These are phyloP conservation scores for Zaprionus tsacasi DNA, from an alignment of 1,140 invertebrate genomes.

Conservation along the genomic window DNA sequence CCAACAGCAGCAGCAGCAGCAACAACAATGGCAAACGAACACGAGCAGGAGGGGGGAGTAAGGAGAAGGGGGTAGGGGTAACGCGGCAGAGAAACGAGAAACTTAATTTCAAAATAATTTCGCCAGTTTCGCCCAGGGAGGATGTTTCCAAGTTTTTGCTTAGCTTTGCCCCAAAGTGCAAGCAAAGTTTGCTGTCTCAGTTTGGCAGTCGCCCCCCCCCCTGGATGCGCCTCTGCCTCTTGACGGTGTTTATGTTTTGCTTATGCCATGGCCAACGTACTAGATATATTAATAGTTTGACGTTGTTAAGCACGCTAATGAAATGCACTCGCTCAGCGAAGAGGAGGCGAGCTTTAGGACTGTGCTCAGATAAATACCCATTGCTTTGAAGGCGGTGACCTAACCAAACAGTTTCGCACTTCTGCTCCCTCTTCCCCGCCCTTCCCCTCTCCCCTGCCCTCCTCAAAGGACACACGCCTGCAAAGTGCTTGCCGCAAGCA, in stretches of 20 bases:
- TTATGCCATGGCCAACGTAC: conserved; percentile 53
- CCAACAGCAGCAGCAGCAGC: conserved; percentile 34
- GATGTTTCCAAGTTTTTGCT: conserved; percentile 58
- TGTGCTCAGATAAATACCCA: conserved; percentile 51
- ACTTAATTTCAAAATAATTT: conserved; percentile 82
- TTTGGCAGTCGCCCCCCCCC: conserved; percentile 16
- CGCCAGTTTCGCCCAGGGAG: conserved; percentile 30
- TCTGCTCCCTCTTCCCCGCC: neutral
- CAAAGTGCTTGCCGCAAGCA: conserved; percentile 75
- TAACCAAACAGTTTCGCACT: conserved; percentile 51
- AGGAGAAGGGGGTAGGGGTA: neutral
- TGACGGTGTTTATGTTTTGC: conserved; percentile 60
- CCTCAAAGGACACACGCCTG: conserved; percentile 50
- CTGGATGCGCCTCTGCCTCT: neutral
- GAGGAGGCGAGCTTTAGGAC: conserved; percentile 5
- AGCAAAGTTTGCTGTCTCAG: conserved; percentile 63
- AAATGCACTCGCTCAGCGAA: conserved; percentile 56
- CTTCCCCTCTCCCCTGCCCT: neutral
- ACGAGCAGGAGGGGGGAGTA: neutral
- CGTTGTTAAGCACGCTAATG: conserved; percentile 77
- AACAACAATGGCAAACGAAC: conserved; percentile 16
- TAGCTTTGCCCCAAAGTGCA: conserved; percentile 45
- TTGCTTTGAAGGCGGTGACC: conserved; percentile 31
- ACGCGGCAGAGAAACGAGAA: conserved; percentile 36
- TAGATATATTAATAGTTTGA: conserved; percentile 79